Percentiles rank a stretch among this genome's conserved stretches.
phyloP scores from a whole-genome alignment of 2,113 vertebrate genomes.

The Thamnophis sirtalis region DNA sequence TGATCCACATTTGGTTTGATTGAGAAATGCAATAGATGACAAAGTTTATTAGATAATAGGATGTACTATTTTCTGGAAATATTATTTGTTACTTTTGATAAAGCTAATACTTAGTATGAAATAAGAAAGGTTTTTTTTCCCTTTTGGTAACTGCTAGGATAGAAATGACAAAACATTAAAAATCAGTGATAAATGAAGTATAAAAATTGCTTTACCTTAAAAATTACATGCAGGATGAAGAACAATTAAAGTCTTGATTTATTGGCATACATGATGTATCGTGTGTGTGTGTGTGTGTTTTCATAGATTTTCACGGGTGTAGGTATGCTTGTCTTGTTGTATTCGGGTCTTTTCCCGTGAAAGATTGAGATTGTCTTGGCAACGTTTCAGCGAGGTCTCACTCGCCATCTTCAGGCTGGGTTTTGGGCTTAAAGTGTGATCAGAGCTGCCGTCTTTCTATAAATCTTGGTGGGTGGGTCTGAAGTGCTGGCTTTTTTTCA shows the following conservation, averaged over 20 bases:
- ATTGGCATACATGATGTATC: background rate
- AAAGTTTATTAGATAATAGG: background rate
- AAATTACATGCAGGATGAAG: background rate
- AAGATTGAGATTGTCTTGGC: no score
- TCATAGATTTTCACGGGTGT: no score
- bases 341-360: no score
- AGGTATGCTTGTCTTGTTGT: no score
- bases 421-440: no score
- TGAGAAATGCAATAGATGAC: background rate
- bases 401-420: no score
- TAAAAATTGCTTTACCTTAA: background rate
- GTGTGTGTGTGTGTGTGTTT: no score
- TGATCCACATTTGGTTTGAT: background rate
- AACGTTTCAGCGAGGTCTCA: no score
- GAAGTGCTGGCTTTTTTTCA: no score
- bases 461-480: no score
- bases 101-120: background rate
- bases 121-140: background rate
- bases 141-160: background rate
- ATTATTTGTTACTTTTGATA: background rate
- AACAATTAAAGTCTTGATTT: background rate
- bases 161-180: background rate
- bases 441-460: no score
- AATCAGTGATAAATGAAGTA: background rate
- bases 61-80: background rate